A percentile compares a stretch with the other conserved stretches of the same genome.
Evolutionary conservation across 1,140 invertebrate species (phyloP).

Genomic region (Achatina immaculata): DNA sequence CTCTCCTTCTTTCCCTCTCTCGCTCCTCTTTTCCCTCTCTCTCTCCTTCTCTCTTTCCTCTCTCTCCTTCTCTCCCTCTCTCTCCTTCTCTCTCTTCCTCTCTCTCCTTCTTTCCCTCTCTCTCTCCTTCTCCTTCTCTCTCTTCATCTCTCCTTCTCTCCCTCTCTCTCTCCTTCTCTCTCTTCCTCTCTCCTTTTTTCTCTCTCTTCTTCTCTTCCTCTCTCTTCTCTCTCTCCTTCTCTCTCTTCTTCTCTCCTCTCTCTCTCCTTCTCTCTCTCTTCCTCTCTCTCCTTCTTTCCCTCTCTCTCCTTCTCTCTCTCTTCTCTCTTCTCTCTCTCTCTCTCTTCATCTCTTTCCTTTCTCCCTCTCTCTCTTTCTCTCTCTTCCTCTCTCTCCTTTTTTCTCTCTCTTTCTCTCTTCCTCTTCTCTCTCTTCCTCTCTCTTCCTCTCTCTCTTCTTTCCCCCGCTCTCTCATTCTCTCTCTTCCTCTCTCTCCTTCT

Average conservation of each 20-base stretch:
- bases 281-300: constrained; percentile 4
- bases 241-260: not conserved
- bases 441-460: not conserved
- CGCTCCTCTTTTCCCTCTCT: not conserved
- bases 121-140: not conserved
- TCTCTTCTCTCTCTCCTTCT: not conserved
- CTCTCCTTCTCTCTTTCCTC: not conserved
- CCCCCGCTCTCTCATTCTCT: too few relatives aligned
- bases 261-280: constrained; percentile 25
- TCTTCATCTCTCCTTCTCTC: not conserved
- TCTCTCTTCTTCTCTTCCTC: not conserved
- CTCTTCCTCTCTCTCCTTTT: constrained; percentile 13
- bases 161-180: not conserved
- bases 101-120: constrained; percentile 6
- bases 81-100: not conserved
- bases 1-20: constrained; percentile 8
- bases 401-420: constrained; percentile 20
- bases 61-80: not conserved
- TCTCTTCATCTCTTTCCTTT: too few relatives aligned
- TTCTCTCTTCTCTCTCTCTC: not conserved
- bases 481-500: too few relatives aligned
- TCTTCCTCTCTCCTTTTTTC: not conserved
- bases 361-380: constrained; percentile 1
- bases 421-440: not conserved
- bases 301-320: constrained; percentile 8